Conservation (phyloP, 64 coral and sea anemone genomes). For the Stichodactyla mertensii region DNA sequence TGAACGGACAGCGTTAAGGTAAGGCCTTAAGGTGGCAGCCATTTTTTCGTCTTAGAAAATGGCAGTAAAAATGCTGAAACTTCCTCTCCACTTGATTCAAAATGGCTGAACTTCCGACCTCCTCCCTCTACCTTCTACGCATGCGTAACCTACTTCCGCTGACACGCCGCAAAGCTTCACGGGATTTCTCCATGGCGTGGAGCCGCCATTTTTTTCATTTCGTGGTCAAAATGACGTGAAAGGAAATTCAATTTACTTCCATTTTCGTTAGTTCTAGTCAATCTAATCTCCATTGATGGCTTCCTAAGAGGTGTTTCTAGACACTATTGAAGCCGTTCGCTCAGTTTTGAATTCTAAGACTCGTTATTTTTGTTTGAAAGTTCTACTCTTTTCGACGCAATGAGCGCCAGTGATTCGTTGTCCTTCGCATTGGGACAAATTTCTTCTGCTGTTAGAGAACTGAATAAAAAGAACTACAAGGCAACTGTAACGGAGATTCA, state of each 20-base stretch:
- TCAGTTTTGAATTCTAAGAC: constrained; percentile 14
- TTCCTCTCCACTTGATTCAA: background rate
- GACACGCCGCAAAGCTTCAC: constrained; percentile 23
- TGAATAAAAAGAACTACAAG: constrained; percentile 98
- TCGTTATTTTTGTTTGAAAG: constrained; percentile 18
- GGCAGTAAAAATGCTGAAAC: constrained; percentile 20
- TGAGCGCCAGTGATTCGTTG: constrained; percentile 36
- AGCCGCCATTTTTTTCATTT: constrained; percentile 51
- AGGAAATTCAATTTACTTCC: background rate
- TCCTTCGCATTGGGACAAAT: constrained; percentile 91
- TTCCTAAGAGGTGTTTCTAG: constrained; percentile 10
- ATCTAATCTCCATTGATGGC: background rate
- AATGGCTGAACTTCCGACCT: constrained; percentile 77
- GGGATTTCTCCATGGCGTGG: constrained; percentile 43
- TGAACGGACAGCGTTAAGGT: constrained; percentile 91
- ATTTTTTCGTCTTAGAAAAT: constrained; percentile 46
- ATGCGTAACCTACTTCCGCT: constrained; percentile 21
- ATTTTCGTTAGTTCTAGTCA: background rate
- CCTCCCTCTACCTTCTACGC: constrained; percentile 70
- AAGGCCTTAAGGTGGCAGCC: constrained; percentile 93
- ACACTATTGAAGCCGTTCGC: background rate
- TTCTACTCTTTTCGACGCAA: constrained; percentile 11
- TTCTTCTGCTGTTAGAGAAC: constrained; percentile 82
- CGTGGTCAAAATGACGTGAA: background rate
- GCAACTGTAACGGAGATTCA: constrained; percentile 82